Evolutionary conservation across 2,113 vertebrate genomes (phyloP).

Genomic region (Ascaphus truei): DNA sequence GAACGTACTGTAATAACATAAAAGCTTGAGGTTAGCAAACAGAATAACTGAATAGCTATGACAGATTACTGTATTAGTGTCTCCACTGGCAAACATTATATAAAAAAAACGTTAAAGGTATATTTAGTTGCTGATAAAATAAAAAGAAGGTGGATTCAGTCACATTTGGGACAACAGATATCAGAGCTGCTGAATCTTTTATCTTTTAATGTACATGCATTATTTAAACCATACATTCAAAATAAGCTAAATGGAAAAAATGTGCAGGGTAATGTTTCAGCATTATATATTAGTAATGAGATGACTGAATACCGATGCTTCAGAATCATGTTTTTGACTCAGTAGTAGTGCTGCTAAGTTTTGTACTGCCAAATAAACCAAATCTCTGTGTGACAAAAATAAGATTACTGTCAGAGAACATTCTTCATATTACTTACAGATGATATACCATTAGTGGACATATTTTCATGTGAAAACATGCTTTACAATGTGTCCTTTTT

Average conservation of each 20-base stretch:
- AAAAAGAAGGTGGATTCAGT: constrained; percentile 13
- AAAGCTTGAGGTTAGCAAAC: too few species aligned
- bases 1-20: too few species aligned
- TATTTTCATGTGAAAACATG: too few species aligned
- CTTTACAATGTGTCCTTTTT: too few species aligned
- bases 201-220: constrained; percentile 12
- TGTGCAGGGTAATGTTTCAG: constrained; percentile 11
- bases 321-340: neutral
- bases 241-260: constrained; percentile 9
- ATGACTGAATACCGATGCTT: constrained; percentile 7
- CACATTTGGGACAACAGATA: neutral
- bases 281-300: constrained; percentile 32
- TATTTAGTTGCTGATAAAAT: constrained; percentile 11
- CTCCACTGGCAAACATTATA: neutral
- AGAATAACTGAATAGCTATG: neutral
- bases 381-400: neutral
- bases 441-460: neutral
- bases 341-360: neutral
- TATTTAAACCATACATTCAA: constrained; percentile 17
- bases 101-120: constrained; percentile 9
- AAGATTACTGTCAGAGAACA: neutral
- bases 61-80: neutral
- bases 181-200: neutral
- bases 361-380: neutral
- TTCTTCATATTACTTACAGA: neutral